Evolutionary conservation across 2,888 invertebrate species (phyloP).

Genomic region (Saturnia japonica): DNA sequence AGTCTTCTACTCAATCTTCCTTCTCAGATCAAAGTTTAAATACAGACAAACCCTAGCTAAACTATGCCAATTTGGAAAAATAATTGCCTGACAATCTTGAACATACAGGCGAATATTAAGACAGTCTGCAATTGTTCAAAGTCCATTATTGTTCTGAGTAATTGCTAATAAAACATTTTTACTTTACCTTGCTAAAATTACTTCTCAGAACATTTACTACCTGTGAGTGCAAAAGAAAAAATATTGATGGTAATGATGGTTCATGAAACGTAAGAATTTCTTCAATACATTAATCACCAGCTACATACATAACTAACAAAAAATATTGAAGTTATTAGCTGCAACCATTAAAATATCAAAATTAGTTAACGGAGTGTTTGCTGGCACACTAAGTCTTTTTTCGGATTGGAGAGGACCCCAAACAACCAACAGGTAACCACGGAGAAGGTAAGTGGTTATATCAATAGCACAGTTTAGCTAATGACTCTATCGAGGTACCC

Average conservation of each 20-base stretch:
- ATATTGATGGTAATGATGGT: not conserved
- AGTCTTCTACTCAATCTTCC: not conserved
- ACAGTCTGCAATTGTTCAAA: not conserved
- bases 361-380: not conserved
- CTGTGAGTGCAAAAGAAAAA: not conserved
- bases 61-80: not conserved
- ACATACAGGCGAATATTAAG: not conserved
- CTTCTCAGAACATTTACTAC: not conserved
- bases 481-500: conserved; percentile 41
- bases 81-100: not conserved
- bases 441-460: conserved; percentile 34
- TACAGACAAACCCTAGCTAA: not conserved
- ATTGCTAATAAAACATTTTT: not conserved
- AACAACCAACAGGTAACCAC: conserved; percentile 14
- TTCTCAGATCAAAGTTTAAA: not conserved
- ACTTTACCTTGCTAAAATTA: not conserved
- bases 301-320: not conserved
- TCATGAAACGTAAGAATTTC: not conserved
- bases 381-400: not conserved
- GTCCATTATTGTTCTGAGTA: not conserved
- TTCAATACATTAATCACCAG: not conserved
- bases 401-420: not conserved
- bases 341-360: not conserved
- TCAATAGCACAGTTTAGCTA: conserved; percentile 36
- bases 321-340: not conserved